Percentiles rank a stretch among this genome's conserved stretches.
Conservation (phyloP, 1,140 invertebrate species). For the Brevipalpus yothersi region DNA sequence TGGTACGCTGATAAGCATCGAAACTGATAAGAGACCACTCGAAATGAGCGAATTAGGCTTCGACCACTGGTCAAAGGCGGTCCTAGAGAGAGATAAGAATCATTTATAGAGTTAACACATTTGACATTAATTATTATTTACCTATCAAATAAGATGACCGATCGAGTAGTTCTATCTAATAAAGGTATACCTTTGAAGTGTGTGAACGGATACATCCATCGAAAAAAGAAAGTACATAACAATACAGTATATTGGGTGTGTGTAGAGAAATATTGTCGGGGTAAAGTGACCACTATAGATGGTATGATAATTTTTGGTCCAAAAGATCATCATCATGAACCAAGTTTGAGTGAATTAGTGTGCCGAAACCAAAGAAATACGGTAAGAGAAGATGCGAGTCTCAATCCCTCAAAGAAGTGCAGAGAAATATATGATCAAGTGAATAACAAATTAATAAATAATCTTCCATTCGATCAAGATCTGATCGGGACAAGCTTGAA, state of each 20-base stretch:
- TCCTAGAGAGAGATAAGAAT: too few relatives aligned
- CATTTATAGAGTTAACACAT: too few relatives aligned
- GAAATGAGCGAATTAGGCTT: too few relatives aligned
- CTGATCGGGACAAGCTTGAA: too few relatives aligned
- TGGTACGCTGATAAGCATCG: too few relatives aligned
- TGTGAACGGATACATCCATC: neutral
- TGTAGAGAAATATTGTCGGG: neutral
- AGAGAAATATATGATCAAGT: neutral
- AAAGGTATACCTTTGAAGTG: neutral
- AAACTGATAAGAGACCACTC: too few relatives aligned
- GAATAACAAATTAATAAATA: too few relatives aligned
- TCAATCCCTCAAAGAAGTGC: neutral
- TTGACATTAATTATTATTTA: too few relatives aligned
- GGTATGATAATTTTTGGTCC: neutral
- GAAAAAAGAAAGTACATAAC: neutral
- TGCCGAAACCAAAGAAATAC: neutral
- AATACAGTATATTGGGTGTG: neutral
- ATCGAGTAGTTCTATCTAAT: neutral
- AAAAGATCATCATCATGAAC: neutral
- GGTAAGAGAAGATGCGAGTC: neutral
- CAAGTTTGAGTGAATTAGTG: too few relatives aligned
- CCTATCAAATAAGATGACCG: too few relatives aligned
- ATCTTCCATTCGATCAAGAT: too few relatives aligned
- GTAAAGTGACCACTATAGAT: neutral
- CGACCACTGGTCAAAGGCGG: too few relatives aligned